Evolutionary conservation across 2,113 vertebrate genomes (phyloP).

Genomic region (Rhineura floridana): DNA sequence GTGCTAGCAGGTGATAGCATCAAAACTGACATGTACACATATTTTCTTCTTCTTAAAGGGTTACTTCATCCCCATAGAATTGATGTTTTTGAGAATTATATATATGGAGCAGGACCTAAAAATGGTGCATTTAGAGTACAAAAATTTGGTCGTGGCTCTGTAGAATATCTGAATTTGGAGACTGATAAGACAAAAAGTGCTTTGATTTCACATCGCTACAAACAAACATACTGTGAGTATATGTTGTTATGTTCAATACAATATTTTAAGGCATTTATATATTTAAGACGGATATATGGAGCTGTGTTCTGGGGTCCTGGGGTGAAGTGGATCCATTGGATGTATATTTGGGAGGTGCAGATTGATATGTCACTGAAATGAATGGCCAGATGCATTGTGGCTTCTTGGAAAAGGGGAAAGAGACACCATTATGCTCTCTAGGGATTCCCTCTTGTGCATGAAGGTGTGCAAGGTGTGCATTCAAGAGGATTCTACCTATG

Average conservation of each 20-base stretch:
- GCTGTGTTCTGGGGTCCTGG: not conserved
- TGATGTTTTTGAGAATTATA: constrained; percentile 95
- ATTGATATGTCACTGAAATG: not conserved
- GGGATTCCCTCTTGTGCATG: not conserved
- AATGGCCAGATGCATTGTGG: not conserved
- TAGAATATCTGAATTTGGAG: constrained; percentile 85
- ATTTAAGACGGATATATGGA: not conserved
- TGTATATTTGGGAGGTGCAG: not conserved
- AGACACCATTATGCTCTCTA: not conserved
- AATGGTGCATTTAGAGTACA: constrained; percentile 91
- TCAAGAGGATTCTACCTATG: not conserved
- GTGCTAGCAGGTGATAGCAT: not conserved
- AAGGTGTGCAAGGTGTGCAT: not conserved
- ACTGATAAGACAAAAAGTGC: constrained; percentile 91
- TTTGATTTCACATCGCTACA: constrained; percentile 91
- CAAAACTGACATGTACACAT: not conserved
- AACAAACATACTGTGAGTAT: constrained; percentile 91
- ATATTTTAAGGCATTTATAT: not conserved
- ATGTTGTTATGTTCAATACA: constrained; percentile 40
- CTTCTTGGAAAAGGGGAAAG: not conserved
- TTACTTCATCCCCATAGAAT: constrained; percentile 94
- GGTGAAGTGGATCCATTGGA: no score
- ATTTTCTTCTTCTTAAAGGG: constrained; percentile 75
- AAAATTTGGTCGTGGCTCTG: constrained; percentile 87
- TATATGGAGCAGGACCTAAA: constrained; percentile 94